Conservation (phyloP, 1,140 invertebrate genomes). For the Drosophila bocki region DNA sequence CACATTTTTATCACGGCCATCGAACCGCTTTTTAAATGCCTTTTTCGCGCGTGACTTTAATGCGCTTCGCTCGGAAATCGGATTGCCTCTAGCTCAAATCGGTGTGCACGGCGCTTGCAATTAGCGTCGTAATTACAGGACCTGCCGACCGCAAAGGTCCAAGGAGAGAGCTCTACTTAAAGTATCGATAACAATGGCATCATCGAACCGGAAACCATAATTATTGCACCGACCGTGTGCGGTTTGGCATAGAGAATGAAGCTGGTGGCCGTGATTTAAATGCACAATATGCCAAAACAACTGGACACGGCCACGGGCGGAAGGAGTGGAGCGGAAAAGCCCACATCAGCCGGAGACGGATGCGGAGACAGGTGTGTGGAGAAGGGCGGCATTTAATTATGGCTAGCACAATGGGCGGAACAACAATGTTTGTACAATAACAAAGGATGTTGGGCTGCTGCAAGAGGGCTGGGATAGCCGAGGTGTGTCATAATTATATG, state of each 20-base stretch:
- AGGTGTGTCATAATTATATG: constrained; percentile 58
- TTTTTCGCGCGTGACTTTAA: constrained; percentile 41
- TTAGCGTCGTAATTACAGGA: constrained; percentile 43
- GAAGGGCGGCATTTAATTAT: constrained; percentile 69
- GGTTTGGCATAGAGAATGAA: constrained; percentile 48
- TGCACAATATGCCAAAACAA: constrained; percentile 67
- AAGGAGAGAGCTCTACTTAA: constrained; percentile 20
- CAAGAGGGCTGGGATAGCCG: background rate
- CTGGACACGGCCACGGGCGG: constrained; percentile 15
- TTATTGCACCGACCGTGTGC: constrained; percentile 45
- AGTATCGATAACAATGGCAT: constrained; percentile 43
- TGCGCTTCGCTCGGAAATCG: constrained; percentile 6
- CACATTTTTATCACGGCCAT: constrained; percentile 64
- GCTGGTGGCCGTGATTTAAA: constrained; percentile 58
- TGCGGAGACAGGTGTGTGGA: background rate
- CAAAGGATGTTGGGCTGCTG: constrained; percentile 44
- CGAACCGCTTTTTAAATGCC: constrained; percentile 34
- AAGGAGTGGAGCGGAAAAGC: constrained; percentile 20
- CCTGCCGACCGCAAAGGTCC: constrained; percentile 13
- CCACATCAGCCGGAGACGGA: constrained; percentile 3
- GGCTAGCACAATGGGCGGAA: constrained; percentile 52
- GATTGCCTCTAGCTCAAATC: constrained; percentile 23
- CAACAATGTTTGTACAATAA: constrained; percentile 71
- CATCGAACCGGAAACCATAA: constrained; percentile 71
- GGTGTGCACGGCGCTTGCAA: constrained; percentile 7